phyloP scores from a whole-genome alignment of 2,888 invertebrate species.

The Lycia hirtaria region DNA sequence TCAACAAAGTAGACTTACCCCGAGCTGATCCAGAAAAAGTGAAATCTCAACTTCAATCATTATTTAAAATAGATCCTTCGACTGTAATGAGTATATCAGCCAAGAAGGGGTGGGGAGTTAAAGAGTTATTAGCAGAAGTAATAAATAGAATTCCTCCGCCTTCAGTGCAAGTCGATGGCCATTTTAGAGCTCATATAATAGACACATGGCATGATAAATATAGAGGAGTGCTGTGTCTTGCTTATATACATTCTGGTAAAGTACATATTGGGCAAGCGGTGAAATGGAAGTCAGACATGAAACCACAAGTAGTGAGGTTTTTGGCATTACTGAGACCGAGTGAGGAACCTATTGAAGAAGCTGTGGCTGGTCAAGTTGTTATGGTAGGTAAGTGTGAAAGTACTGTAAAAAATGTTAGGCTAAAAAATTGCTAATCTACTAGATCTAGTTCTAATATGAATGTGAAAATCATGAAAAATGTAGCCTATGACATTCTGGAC shows the following conservation, averaged over 20 bases:
- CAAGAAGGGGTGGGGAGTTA: slow-evolving; percentile 94
- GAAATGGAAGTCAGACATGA: slow-evolving; percentile 88
- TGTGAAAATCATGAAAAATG: neutral
- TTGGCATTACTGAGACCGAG: slow-evolving; percentile 92
- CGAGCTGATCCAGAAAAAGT: slow-evolving; percentile 95
- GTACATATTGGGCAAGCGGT: slow-evolving; percentile 91
- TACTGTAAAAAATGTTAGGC: too few species aligned
- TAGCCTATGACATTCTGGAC: too few species aligned
- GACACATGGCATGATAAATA: slow-evolving; percentile 98
- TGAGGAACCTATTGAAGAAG: slow-evolving; percentile 86
- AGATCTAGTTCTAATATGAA: neutral
- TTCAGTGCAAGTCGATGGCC: slow-evolving; percentile 80
- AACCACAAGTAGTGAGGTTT: slow-evolving; percentile 91
- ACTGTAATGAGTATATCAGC: slow-evolving; percentile 95
- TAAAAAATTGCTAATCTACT: neutral
- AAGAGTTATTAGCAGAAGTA: slow-evolving; percentile 90
- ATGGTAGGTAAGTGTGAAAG: slow-evolving; percentile 87
- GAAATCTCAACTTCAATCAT: slow-evolving; percentile 89
- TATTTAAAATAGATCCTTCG: slow-evolving; percentile 92
- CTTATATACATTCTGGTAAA: slow-evolving; percentile 91
- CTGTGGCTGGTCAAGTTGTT: slow-evolving; percentile 97
- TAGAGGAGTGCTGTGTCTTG: slow-evolving; percentile 91
- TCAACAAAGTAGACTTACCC: slow-evolving; percentile 98
- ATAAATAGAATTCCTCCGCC: slow-evolving; percentile 93
- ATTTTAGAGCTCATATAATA: slow-evolving; percentile 93